A percentile compares a stretch with the other conserved stretches of the same genome.
phyloP scores from a whole-genome alignment of 2,888 invertebrate genomes.

The Sericinus montela region DNA sequence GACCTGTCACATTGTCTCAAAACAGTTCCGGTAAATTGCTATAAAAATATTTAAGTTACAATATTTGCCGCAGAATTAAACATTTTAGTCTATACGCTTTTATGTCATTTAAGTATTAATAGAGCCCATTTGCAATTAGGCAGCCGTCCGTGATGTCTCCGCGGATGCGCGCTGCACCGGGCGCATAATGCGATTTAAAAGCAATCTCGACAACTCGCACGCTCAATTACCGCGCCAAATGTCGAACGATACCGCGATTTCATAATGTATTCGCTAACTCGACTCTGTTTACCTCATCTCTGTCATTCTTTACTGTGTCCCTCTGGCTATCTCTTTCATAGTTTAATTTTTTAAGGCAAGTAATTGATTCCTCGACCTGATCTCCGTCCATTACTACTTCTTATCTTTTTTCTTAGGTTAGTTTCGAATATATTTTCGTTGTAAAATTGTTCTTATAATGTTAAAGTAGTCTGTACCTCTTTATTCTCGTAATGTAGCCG shows the following conservation, averaged over 20 bases:
- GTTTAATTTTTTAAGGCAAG: no score
- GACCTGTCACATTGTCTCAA: no score
- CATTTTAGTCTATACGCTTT: not conserved
- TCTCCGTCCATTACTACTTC: no score
- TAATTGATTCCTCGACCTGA: no score
- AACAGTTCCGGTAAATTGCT: no score
- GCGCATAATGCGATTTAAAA: slow-evolving; percentile 67
- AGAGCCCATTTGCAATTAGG: slow-evolving; percentile 16
- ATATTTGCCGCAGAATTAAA: no score
- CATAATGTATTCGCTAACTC: slow-evolving; percentile 7
- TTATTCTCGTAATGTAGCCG: no score
- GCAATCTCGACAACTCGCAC: slow-evolving; percentile 59
- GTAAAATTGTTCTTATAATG: no score
- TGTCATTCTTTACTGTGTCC: slow-evolving; percentile 9
- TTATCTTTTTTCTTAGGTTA: no score
- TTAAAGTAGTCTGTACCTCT: no score
- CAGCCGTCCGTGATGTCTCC: slow-evolving; percentile 15
- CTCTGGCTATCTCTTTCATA: not conserved
- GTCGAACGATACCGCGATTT: slow-evolving; percentile 35
- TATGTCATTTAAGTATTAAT: not conserved
- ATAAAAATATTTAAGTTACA: no score
- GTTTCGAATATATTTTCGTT: no score
- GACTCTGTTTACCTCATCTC: not conserved
- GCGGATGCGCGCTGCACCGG: slow-evolving; percentile 22
- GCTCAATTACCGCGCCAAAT: slow-evolving; percentile 63